phyloP scores from a whole-genome alignment of 2,797 vertebrate species.

The Tadarida brasiliensis region DNA sequence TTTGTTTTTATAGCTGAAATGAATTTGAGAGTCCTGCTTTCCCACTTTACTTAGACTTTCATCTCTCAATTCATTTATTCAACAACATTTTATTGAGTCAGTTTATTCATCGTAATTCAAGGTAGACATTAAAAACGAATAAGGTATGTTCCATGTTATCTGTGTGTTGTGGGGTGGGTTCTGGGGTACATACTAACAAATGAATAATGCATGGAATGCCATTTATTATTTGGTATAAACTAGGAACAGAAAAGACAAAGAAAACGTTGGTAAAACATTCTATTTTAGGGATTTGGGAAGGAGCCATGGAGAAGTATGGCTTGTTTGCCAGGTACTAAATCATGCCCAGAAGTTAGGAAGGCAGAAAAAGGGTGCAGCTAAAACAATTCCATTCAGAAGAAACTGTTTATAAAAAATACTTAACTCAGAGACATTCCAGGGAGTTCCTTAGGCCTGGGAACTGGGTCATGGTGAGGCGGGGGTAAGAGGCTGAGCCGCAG shows the following conservation, averaged over 20 bases:
- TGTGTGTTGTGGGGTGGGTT: background rate
- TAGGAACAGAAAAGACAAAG: background rate
- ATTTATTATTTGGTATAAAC: background rate
- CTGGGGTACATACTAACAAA: background rate
- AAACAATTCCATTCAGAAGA: background rate
- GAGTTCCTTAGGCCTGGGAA: background rate
- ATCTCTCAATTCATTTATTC: background rate
- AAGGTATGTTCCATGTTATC: background rate
- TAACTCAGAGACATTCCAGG: background rate
- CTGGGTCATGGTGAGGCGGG: fast-evolving
- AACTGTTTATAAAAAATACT: background rate
- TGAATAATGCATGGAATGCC: background rate
- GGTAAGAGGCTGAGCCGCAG: no score
- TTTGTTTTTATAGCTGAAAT: background rate
- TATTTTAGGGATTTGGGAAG: background rate
- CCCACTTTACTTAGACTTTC: background rate
- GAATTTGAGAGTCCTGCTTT: background rate
- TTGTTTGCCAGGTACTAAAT: background rate
- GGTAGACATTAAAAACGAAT: background rate
- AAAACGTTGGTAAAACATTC: background rate
- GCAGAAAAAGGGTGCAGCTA: background rate
- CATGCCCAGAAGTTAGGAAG: background rate
- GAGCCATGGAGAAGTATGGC: fast-evolving
- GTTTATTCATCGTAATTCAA: background rate
- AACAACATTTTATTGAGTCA: background rate